Base-by-base conservation (phyloP, 1,140 invertebrate genomes). In the Drosophila bifasciata region DNA sequence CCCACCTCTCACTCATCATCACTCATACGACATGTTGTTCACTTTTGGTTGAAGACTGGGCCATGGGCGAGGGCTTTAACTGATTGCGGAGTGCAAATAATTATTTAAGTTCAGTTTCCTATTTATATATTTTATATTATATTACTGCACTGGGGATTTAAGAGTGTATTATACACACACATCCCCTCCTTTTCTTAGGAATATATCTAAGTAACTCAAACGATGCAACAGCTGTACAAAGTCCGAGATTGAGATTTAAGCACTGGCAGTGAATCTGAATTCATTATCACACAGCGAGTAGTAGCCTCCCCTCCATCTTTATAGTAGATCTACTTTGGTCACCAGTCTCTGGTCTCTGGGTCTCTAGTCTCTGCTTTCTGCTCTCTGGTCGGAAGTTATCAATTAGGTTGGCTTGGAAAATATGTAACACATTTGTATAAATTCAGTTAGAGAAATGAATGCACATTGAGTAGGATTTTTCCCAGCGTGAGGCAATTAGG, bases 381-480 rank as follows among this genome's bases (percentile, higher is more conserved):
- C 11, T 36, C 32, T 36, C 11, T 62, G 78, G 79, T 88, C 83
- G 83, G 83, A 88, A 88, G 79, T 67, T 70, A 88, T 88, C 84
- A 88, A 88, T 88, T 88, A 88, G 83, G 84, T 75, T 40, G 66
- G 45, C 9, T 11, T 11, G 73, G 74, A 80, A 83, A 88, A 83
- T 88, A 63, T 88, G 83, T 88, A 76, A 88, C 83, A 88, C 70
- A 88, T 83, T 88, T 88, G 83, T 88, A 83, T 83, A 88, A 88
- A 89, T 88, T 86, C 77, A 70, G 70, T 88, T 83, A 88, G 83
- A 75, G 76, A 73, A 58, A 58, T 64, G 62, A 57, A 52, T 49
- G 44, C 40, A 57, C 57, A 77, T 63, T 70, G 60, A 74, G 55
- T 40, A 69, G 64, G 64, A 59, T 77, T 74, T 59, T 79, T 69